Conservation (phyloP, 2,113 vertebrate genomes). For the Salvelinus namaycush region DNA sequence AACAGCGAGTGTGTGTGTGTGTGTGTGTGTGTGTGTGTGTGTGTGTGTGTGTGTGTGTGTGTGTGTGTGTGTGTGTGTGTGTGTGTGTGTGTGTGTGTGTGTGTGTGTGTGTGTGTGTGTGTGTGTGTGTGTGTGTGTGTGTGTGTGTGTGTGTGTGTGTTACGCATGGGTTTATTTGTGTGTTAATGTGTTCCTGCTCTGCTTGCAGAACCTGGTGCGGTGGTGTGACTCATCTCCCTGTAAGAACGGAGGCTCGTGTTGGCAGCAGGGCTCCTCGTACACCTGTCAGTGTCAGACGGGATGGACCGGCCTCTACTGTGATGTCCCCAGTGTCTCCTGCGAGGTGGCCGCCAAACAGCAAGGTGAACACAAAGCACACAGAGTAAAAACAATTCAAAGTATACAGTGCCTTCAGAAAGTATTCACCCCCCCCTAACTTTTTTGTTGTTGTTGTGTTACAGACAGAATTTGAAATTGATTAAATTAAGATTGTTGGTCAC, state of each 20-base stretch:
- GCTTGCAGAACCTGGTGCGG: constrained; percentile 85
- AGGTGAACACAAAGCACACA: constrained; percentile 68
- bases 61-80: not conserved
- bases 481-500: too few relatives aligned
- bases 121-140: not conserved
- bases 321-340: constrained; percentile 93
- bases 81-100: not conserved
- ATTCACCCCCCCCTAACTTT: too few relatives aligned
- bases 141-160: not conserved
- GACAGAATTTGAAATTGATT: too few relatives aligned
- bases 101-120: not conserved
- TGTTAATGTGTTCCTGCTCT: not conserved
- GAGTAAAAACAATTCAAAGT: too few relatives aligned
- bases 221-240: constrained; percentile 96
- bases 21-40: not conserved
- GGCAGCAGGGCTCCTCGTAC: constrained; percentile 89
- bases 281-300: constrained; percentile 91
- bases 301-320: constrained; percentile 94
- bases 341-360: constrained; percentile 90
- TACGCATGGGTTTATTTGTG: not conserved
- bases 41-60: not conserved
- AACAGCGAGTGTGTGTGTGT: not conserved
- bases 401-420: too few relatives aligned
- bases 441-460: too few relatives aligned
- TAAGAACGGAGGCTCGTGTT: constrained; percentile 91